Evolutionary conservation across 2,797 vertebrate species (phyloP), one percentile per base, ranked within the genome.

Genomic region (Pampus argenteus): DNA sequence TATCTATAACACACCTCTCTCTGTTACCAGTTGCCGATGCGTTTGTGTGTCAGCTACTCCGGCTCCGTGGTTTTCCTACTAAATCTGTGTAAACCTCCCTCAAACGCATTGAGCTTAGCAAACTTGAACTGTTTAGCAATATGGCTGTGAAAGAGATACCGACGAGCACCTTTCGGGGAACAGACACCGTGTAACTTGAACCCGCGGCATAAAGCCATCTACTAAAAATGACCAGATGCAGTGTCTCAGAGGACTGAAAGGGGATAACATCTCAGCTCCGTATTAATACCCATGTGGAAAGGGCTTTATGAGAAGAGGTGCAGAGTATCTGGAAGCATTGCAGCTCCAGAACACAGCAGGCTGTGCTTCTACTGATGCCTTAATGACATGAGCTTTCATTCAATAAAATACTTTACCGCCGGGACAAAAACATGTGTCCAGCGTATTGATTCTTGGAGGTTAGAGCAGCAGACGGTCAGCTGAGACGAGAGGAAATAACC

Each of bases 161-260:
- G 79, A 84, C 59, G 83, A 84, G 82, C 78, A 81, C 82, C n/a
- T n/a, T 88, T 71, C 1, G 76, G 66, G 68, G 84, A 76, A 63
- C 65, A 62, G 80, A 42, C 81, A 25, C 36, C 7, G 26, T 71
- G 89, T 81, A 90, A 91, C 83, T 59, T 23, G 84, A 90, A 82
- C 86, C 86, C 18, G 40, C 66, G 9, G 78, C 71, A 66, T 71
- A 78, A 78, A 88, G 82, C 31, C 54, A 85, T 82, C 75, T n/a
- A 79, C 82, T 84, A 62, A 87, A 84, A 85, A 59, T 80, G 82
- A 82, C 28, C 73, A 71, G 65, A 74, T 9, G 40, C 68, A 2
- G 69, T 49, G 45, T 67, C 82, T 74, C 81, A 5, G 76, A 71
- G 79, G 83, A 80, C 75, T 11, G 45, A 1, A 44, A 17, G 23